A percentile compares a stretch with the other conserved stretches of the same genome.
phyloP scores from a whole-genome alignment of 2,797 vertebrate genomes.

The Poeciliopsis infans region DNA sequence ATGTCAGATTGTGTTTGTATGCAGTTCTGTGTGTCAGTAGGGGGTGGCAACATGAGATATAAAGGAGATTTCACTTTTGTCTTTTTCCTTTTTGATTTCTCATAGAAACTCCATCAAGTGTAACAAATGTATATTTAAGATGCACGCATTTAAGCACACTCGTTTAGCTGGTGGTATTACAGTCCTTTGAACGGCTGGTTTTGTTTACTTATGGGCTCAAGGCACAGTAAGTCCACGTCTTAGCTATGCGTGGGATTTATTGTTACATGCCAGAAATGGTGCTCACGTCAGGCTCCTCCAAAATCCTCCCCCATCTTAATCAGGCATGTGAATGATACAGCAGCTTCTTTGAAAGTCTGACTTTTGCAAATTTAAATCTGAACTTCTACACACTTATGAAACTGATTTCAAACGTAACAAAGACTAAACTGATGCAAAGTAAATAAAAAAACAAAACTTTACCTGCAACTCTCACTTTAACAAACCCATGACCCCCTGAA shows the following conservation, averaged over 20 bases:
- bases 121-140: constrained; percentile 35
- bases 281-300: constrained; percentile 5
- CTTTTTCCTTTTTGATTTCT: constrained; percentile 28
- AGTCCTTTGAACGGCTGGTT: constrained; percentile 18
- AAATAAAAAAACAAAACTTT: not conserved
- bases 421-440: not conserved
- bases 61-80: constrained; percentile 29
- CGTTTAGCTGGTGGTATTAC: constrained; percentile 23
- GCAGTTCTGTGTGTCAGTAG: constrained; percentile 1
- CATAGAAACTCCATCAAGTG: constrained; percentile 28
- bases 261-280: constrained; percentile 7
- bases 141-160: constrained; percentile 29
- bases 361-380: not conserved
- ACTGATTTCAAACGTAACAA: not conserved
- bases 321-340: not conserved
- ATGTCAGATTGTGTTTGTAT: constrained; percentile 36
- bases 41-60: constrained; percentile 15
- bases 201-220: constrained; percentile 26
- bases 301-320: constrained; percentile 1
- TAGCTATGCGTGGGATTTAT: constrained; percentile 13
- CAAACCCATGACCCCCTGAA: not conserved
- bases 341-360: constrained; percentile 2
- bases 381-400: not conserved
- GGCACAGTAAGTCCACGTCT: constrained; percentile 12
- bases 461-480: not conserved